These are phyloP conservation scores for Nebria brevicollis DNA, from an alignment of 2,888 invertebrate genomes.

Conservation along the genomic window DNA sequence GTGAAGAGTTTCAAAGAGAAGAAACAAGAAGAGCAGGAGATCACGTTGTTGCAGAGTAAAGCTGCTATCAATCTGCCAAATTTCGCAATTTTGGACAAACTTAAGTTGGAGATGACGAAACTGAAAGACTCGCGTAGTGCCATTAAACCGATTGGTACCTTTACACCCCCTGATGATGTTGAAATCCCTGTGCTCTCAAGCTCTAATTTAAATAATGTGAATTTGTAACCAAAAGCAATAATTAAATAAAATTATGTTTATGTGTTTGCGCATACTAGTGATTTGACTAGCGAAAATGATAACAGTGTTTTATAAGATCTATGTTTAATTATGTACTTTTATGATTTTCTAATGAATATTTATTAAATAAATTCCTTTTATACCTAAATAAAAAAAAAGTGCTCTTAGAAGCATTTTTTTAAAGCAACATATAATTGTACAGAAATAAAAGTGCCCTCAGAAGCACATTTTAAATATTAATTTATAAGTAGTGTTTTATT, in stretches of 20 bases:
- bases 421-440: too few species aligned
- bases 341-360: too few species aligned
- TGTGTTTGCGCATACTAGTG: neutral
- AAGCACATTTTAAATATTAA: too few species aligned
- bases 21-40: slow-evolving; percentile 91
- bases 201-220: slow-evolving; percentile 82
- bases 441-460: too few species aligned
- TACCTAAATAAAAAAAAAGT: too few species aligned
- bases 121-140: slow-evolving; percentile 70
- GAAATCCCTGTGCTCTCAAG: slow-evolving; percentile 77
- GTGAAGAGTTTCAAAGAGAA: slow-evolving; percentile 92
- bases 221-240: slow-evolving; percentile 65
- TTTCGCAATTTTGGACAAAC: slow-evolving; percentile 87
- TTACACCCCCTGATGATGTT: slow-evolving; percentile 71
- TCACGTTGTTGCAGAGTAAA: slow-evolving; percentile 88
- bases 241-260: neutral
- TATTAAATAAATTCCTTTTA: too few species aligned
- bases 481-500: too few species aligned
- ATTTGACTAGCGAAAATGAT: too few species aligned
- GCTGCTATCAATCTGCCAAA: slow-evolving; percentile 92
- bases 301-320: too few species aligned
- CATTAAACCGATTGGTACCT: slow-evolving; percentile 68
- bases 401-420: too few species aligned
- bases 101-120: slow-evolving; percentile 84
- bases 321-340: too few species aligned